These are phyloP conservation scores for Sakesphorus luctuosus DNA, from an alignment of 2,113 vertebrate species.

Conservation along the genomic window DNA sequence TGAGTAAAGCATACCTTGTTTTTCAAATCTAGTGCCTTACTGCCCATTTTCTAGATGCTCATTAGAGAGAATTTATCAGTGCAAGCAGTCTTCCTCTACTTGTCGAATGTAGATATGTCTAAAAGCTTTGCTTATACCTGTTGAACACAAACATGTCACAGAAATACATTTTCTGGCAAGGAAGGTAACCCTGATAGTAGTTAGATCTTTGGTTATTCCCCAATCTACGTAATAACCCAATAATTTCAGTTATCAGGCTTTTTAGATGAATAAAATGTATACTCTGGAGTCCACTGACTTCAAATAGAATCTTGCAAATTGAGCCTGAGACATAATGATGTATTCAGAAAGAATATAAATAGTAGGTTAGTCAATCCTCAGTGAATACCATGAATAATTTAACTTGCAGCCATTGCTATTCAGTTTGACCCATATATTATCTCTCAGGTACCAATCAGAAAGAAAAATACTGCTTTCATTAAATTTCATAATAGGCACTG, in stretches of 20 bases:
- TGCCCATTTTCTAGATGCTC: background rate
- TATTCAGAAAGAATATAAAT: constrained; percentile 65
- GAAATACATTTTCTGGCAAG: background rate
- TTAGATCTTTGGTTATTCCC: background rate
- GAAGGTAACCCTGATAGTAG: background rate
- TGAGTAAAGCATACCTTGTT: background rate
- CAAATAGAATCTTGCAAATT: constrained; percentile 54
- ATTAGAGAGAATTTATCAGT: background rate
- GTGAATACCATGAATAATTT: constrained; percentile 61
- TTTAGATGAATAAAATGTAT: constrained; percentile 24
- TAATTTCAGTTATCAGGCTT: constrained; percentile 23
- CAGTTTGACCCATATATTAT: constrained; percentile 62
- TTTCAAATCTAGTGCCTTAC: background rate
- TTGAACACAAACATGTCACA: background rate
- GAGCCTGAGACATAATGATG: constrained; percentile 41
- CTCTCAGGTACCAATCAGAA: constrained; percentile 38
- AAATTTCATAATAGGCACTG: background rate
- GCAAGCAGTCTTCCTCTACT: background rate
- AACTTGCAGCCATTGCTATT: background rate
- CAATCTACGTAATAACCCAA: background rate
- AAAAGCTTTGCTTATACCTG: background rate
- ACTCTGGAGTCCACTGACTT: constrained; percentile 57
- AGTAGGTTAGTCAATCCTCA: constrained; percentile 66
- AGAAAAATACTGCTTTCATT: constrained; percentile 25
- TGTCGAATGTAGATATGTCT: background rate